phyloP scores from a whole-genome alignment of 2,888 invertebrate genomes.

The Embidobia sp. region DNA sequence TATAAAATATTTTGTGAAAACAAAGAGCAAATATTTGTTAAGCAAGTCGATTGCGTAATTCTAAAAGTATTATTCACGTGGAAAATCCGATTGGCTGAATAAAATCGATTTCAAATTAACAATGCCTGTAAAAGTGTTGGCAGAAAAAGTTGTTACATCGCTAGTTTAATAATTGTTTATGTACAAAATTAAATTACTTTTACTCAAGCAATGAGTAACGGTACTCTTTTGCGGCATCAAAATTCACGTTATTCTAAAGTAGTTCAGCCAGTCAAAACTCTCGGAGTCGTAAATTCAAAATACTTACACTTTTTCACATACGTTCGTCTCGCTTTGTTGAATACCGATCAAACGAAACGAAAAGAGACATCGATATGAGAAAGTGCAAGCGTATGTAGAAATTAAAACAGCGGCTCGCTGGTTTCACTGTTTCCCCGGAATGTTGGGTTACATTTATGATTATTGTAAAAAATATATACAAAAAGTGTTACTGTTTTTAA shows the following conservation, averaged over 20 bases:
- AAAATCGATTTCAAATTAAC: conserved; percentile 8
- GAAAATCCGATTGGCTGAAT: not conserved
- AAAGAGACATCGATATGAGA: conserved; percentile 25
- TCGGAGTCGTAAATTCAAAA: conserved; percentile 6
- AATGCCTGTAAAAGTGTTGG: not conserved
- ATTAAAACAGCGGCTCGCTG: too few relatives aligned
- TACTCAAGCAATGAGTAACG: not conserved
- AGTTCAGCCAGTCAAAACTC: conserved; percentile 10
- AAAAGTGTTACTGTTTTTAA: too few relatives aligned
- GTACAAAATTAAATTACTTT: conserved; percentile 1
- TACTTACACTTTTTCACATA: conserved; percentile 8
- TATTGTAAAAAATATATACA: too few relatives aligned
- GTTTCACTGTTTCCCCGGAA: conserved; percentile 8
- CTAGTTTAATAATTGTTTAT: conserved; percentile 8
- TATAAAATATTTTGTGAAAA: too few relatives aligned
- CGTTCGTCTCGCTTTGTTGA: not conserved
- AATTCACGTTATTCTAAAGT: conserved; percentile 15
- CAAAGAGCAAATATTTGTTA: too few relatives aligned
- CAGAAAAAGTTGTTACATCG: not conserved
- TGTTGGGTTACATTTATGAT: too few relatives aligned
- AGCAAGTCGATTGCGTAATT: too few relatives aligned
- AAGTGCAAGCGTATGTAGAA: conserved; percentile 9
- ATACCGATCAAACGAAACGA: not conserved
- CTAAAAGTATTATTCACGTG: not conserved
- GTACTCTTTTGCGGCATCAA: not conserved